These are phyloP conservation scores for Iguana delicatissima DNA, from an alignment of 2,797 vertebrate species.

Conservation along the genomic window DNA sequence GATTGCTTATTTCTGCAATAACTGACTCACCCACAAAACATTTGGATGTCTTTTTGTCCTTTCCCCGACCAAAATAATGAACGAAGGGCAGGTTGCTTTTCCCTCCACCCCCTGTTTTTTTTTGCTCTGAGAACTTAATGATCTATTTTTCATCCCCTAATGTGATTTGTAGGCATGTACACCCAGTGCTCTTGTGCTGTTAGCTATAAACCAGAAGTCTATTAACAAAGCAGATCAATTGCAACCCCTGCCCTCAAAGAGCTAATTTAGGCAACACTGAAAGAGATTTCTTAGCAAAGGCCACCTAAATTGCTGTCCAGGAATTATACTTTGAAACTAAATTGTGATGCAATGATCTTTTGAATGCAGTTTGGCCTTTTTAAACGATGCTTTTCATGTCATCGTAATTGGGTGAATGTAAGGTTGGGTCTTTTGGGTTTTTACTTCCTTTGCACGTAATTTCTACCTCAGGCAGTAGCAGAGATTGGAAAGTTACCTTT, in stretches of 20 bases:
- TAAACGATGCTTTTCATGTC: background rate
- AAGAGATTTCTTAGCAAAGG: conserved; percentile 25
- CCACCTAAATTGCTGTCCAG: conserved; percentile 13
- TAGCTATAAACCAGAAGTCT: rapidly evolving
- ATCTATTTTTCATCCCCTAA: background rate
- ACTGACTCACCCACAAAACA: background rate
- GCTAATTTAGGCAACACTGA: conserved; percentile 21
- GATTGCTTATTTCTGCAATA: background rate
- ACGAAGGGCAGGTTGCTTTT: background rate
- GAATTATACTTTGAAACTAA: conserved; percentile 22
- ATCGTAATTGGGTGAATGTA: background rate
- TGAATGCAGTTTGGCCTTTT: background rate
- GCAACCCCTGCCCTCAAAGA: background rate
- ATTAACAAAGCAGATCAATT: conserved; percentile 13
- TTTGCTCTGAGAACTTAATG: too few relatives aligned
- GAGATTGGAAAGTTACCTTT: too few relatives aligned
- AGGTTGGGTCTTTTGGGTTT: background rate
- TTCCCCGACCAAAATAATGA: background rate
- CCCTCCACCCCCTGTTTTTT: background rate
- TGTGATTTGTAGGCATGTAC: background rate
- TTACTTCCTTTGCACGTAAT: background rate
- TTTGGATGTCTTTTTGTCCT: background rate
- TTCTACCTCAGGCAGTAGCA: background rate
- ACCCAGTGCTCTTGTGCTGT: background rate
- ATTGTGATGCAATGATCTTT: background rate